Evolutionary conservation across 1,140 invertebrate species (phyloP).

Genomic region (Atta texana): DNA sequence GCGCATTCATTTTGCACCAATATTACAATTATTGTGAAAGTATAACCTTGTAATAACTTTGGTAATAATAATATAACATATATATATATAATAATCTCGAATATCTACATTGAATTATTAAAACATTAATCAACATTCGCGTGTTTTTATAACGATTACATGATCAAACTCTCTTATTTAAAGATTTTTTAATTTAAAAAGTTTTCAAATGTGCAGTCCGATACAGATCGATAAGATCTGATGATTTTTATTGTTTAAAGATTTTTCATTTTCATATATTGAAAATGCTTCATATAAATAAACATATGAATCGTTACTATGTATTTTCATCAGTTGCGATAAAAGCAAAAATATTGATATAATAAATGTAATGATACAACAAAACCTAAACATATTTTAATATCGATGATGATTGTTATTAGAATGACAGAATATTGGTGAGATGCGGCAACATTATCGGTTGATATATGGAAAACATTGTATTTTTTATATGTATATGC

Average conservation of each 20-base stretch:
- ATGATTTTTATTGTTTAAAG: background rate
- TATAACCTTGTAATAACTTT: background rate
- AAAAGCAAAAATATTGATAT: background rate
- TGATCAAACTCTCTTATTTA: background rate
- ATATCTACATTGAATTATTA: background rate
- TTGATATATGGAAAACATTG: conserved; percentile 6
- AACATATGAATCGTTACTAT: background rate
- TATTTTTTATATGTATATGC: background rate
- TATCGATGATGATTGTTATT: conserved; percentile 12
- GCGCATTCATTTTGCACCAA: background rate
- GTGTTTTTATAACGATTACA: background rate
- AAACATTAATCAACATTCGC: background rate
- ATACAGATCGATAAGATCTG: too few relatives aligned
- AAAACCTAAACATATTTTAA: background rate
- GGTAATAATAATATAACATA: background rate
- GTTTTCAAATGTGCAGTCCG: too few relatives aligned
- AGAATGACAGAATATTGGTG: background rate
- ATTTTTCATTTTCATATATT: background rate
- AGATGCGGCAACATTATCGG: background rate
- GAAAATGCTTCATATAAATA: background rate
- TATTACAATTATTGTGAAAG: conserved; percentile 27
- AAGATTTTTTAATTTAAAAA: too few relatives aligned
- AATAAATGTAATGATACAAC: background rate
- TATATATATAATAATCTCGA: background rate
- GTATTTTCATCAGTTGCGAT: background rate